phyloP scores from a whole-genome alignment of 2,797 vertebrate species.

The Anguilla pacifica region DNA sequence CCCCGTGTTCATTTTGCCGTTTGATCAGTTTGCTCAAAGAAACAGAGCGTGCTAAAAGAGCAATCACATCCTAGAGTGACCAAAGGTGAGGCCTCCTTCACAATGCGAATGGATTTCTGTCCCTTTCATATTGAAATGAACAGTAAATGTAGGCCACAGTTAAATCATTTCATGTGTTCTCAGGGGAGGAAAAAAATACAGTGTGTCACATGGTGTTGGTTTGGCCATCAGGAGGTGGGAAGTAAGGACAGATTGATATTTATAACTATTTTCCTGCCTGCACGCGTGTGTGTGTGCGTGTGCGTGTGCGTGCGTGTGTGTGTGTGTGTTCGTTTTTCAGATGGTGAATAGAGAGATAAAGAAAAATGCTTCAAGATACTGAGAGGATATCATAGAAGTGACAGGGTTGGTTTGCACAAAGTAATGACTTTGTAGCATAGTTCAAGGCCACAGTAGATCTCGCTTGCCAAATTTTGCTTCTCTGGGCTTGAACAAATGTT shows the following conservation, averaged over 20 bases:
- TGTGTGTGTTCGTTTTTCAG: constrained; percentile 9
- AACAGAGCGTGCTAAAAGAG: background rate
- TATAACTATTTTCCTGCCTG: background rate
- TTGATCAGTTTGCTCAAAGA: background rate
- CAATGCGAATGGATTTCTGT: background rate
- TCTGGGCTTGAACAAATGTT: constrained; percentile 62
- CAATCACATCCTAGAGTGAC: background rate
- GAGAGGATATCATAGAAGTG: constrained; percentile 60
- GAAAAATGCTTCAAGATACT: constrained; percentile 36
- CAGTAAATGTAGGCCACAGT: background rate
- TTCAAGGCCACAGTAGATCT: constrained; percentile 68
- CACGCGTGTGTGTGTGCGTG: background rate
- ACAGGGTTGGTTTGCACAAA: constrained; percentile 55
- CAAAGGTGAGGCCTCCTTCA: background rate
- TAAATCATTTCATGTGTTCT: background rate
- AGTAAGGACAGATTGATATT: constrained; percentile 51
- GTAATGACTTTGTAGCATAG: constrained; percentile 71
- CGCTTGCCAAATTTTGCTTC: constrained; percentile 64
- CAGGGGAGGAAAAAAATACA: background rate
- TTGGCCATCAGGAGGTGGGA: constrained; percentile 49
- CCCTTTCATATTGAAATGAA: constrained; percentile 17
- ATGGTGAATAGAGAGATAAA: constrained; percentile 40
- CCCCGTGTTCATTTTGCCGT: background rate
- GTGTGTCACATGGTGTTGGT: background rate
- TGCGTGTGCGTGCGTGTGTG: background rate